Conservation (phyloP, 1,140 invertebrate genomes). For the Bombus difficillimus region DNA sequence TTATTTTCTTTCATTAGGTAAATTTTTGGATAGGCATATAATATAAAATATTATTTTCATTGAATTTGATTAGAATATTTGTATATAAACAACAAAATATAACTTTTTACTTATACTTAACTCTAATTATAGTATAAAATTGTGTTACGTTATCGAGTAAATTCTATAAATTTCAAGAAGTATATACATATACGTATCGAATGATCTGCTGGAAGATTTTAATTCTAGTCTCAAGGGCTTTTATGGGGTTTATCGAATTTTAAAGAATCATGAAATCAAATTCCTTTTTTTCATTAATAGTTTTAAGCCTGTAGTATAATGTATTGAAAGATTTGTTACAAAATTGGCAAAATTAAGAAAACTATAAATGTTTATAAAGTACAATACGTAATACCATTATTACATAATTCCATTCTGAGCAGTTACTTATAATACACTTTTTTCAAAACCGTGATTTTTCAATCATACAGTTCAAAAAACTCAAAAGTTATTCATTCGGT, state of each 20-base stretch:
- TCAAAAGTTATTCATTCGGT: background rate
- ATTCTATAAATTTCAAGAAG: background rate
- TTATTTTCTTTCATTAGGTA: constrained; percentile 17
- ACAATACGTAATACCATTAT: background rate
- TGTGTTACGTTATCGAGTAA: background rate
- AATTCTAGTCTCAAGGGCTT: background rate
- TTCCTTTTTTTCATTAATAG: background rate
- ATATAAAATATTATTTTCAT: background rate
- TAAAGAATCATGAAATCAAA: too few relatives aligned
- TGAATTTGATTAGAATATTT: constrained; percentile 21
- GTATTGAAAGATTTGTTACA: background rate
- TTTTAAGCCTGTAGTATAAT: background rate
- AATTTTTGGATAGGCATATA: background rate
- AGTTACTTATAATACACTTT: background rate
- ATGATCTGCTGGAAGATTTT: background rate
- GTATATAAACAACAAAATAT: constrained; percentile 8
- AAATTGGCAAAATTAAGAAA: background rate
- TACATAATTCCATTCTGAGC: background rate
- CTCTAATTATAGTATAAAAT: background rate
- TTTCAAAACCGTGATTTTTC: background rate
- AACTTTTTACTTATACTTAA: background rate
- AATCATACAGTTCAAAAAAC: background rate
- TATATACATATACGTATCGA: background rate
- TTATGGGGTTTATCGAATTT: background rate
- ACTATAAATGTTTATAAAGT: background rate